Conservation (phyloP, 2,797 vertebrate species). For the Liasis olivaceus region DNA sequence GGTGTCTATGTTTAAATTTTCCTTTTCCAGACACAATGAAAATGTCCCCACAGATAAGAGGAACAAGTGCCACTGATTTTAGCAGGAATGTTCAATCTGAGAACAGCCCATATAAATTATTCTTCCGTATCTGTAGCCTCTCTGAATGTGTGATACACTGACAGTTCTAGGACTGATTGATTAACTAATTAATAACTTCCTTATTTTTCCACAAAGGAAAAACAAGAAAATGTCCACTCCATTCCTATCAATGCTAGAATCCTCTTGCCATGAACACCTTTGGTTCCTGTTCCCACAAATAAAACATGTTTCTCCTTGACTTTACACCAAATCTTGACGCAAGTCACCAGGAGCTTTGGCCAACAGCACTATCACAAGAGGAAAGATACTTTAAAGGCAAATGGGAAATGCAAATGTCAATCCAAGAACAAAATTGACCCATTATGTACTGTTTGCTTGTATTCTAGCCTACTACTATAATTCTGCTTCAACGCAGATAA, state of each 20-base stretch:
- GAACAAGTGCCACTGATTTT: background rate
- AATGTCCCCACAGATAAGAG: background rate
- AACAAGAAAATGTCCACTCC: background rate
- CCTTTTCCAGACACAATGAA: background rate
- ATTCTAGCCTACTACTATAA: slow-evolving; percentile 54
- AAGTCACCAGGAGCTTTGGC: background rate
- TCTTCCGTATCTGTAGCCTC: background rate
- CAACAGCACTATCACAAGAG: background rate
- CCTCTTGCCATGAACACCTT: background rate
- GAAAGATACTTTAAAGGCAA: background rate
- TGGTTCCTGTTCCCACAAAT: background rate
- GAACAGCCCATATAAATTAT: background rate
- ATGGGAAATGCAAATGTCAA: slow-evolving; percentile 28
- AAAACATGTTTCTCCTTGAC: background rate
- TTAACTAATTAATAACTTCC: background rate
- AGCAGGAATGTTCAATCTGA: background rate
- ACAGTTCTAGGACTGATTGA: background rate
- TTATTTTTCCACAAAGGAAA: background rate
- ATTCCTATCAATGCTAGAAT: background rate
- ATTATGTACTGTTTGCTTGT: slow-evolving; percentile 34
- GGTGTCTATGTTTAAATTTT: background rate
- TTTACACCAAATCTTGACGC: background rate
- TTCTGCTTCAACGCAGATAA: slow-evolving; percentile 54
- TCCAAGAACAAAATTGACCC: slow-evolving; percentile 17
- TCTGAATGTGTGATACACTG: background rate